phyloP scores from a whole-genome alignment of 2,888 invertebrate species.

The Drosophila neotestacea region DNA sequence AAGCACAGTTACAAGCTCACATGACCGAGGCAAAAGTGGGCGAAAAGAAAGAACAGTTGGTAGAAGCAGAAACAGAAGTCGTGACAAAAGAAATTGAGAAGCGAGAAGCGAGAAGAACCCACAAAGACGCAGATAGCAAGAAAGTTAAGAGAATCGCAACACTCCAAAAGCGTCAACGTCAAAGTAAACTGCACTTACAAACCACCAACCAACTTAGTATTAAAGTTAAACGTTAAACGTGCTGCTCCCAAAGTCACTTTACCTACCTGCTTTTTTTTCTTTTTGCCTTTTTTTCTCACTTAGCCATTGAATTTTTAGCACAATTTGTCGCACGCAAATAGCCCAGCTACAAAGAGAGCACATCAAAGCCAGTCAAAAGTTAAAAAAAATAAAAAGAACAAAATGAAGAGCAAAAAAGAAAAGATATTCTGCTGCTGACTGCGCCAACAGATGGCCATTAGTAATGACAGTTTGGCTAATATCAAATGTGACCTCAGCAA shows the following conservation, averaged over 20 bases:
- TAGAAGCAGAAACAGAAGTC: constrained; percentile 21
- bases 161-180: not conserved
- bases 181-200: not conserved
- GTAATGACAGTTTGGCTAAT: constrained; percentile 24
- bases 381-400: constrained; percentile 11
- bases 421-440: constrained; percentile 38
- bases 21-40: constrained; percentile 23
- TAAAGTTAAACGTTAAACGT: constrained; percentile 22
- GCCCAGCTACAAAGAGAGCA: constrained; percentile 44
- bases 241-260: constrained; percentile 43
- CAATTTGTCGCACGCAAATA: constrained; percentile 43
- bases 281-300: not conserved
- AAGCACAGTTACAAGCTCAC: constrained; percentile 27
- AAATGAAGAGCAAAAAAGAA: not conserved
- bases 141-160: constrained; percentile 9
- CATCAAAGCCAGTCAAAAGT: constrained; percentile 49
- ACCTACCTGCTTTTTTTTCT: constrained; percentile 29
- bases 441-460: not conserved
- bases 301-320: constrained; percentile 53
- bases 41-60: not conserved
- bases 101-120: constrained; percentile 10
- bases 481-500: constrained; percentile 29
- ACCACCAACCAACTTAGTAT: not conserved
- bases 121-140: not conserved
- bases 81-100: constrained; percentile 5